Percentiles rank a stretch among this genome's conserved stretches.
These are phyloP conservation scores for Papilio polytes DNA, from an alignment of 1,140 invertebrate genomes.

Conservation along the genomic window DNA sequence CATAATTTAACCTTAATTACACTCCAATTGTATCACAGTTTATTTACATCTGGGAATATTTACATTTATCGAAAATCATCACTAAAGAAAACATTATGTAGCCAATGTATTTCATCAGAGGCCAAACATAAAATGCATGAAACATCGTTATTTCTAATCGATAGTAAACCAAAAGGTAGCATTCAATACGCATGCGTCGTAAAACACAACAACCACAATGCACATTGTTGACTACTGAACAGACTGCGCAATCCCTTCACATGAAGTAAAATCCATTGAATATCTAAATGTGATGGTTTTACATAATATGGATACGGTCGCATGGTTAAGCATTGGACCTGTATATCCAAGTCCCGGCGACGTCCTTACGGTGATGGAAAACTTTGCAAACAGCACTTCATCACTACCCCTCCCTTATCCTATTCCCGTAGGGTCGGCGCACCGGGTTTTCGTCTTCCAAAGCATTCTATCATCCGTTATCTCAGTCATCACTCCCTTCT, in stretches of 20 bases:
- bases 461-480: too few relatives aligned
- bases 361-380: too few relatives aligned
- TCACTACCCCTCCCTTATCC: too few relatives aligned
- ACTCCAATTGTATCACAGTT: neutral
- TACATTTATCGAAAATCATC: neutral
- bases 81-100: slow-evolving; percentile 7
- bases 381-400: too few relatives aligned
- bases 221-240: slow-evolving; percentile 47
- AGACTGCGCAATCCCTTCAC: slow-evolving; percentile 16
- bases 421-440: too few relatives aligned
- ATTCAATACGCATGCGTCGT: slow-evolving; percentile 43
- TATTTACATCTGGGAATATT: neutral
- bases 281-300: slow-evolving; percentile 12
- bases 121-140: slow-evolving; percentile 23
- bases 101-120: neutral
- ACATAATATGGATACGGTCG: neutral
- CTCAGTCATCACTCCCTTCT: too few relatives aligned
- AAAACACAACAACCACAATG: slow-evolving; percentile 45
- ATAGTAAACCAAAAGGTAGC: slow-evolving; percentile 37
- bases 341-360: neutral
- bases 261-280: slow-evolving; percentile 24
- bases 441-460: too few relatives aligned
- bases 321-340: too few relatives aligned
- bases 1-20: neutral
- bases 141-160: slow-evolving; percentile 46